Evolutionary conservation across 2,797 vertebrate genomes (phyloP), one percentile per base, ranked within the genome.

Genomic region (Poecilia velifera): DNA sequence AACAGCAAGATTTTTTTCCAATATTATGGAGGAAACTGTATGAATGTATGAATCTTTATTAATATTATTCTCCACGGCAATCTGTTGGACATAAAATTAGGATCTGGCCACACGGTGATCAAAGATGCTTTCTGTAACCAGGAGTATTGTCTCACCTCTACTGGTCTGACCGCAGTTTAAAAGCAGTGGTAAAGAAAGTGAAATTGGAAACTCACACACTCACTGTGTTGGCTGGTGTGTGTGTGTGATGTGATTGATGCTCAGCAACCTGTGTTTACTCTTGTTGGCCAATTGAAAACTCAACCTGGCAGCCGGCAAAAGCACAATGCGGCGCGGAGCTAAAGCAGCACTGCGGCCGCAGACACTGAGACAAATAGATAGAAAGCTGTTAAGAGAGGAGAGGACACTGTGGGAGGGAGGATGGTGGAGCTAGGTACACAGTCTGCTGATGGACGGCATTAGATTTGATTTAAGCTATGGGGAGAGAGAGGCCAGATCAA

Each of bases 281-380:
- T 90, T 91, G 90, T 89, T 90, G 90, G 88, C 91, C 94, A 94
- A 93, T 94, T 94, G 92, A 92, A 93, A 94, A 91, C 73, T 82
- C 89, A 87, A 90, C 80, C 66, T 91, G 90, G 87, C 90, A 81
- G 90, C 87, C 87, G 73, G 88, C 79, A 85, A 88, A 86, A 90
- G 90, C 90, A 92, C 91, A 91, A 93, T 89, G 80, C 89, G 79
- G 86, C 93, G 91, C 91, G 92, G 82, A 86, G 88, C 89, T 91
- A 93, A 93, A 93, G 94, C 92, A 92, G 89, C 81, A 51, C 84
- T 89, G 89, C 88, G 90, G 91, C 86, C 91, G 79, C 88, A 92
- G 93, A 94, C 94, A 94, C 90, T 20, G 93, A 94, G 92, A 93
- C 93, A 93, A 94, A 94, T 92, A 93, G 93, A 94, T 92, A 91